Base-by-base conservation (phyloP, 2,888 invertebrate genomes). In the Rotaria sp. region DNA sequence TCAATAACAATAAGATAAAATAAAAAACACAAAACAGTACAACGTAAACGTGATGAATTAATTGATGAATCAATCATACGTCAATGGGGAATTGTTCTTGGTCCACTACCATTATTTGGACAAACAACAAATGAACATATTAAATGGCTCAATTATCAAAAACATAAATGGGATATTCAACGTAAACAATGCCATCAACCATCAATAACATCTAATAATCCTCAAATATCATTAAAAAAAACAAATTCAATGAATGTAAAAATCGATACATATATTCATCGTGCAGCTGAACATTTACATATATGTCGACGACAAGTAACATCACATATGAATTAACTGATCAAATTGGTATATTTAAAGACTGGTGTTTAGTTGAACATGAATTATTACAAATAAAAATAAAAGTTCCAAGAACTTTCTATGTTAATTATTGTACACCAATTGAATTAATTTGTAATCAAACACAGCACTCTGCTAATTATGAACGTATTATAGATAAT, bases 111-210 rank as follows among this genome's bases (percentile, higher is more conserved):
- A n/a, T n/a, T n/a, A n/a, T n/a, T n/a, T n/a, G n/a, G n/a, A n/a
- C n/a, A n/a, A n/a, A n/a, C n/a, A n/a, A n/a, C n/a, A n/a, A n/a
- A n/a, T n/a, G n/a, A n/a, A n/a, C n/a, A n/a, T n/a, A n/a, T n/a
- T n/a, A n/a, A n/a, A n/a, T n/a, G n/a, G n/a, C n/a, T n/a, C n/a
- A n/a, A n/a, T n/a, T n/a, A n/a, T n/a, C n/a, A n/a, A n/a, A n/a
- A n/a, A n/a, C n/a, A n/a, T n/a, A n/a, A n/a, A n/a, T n/a, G 98
- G 98, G 92, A 92, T 2, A 94, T 94, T 92, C 97, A 97, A 91
- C 93, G 93, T 86, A 93, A 94, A 38, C 96, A 96, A 91, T 93
- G 85, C 85, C 59, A 85, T 59, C 85, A 85, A 30, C 26, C 85
- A 26, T 41, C 67, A 24, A 86, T 35, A 13, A 55, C 26, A n/a